These are phyloP conservation scores for Diabrotica virgifera DNA, from an alignment of 1,140 invertebrate species.

Conservation along the genomic window DNA sequence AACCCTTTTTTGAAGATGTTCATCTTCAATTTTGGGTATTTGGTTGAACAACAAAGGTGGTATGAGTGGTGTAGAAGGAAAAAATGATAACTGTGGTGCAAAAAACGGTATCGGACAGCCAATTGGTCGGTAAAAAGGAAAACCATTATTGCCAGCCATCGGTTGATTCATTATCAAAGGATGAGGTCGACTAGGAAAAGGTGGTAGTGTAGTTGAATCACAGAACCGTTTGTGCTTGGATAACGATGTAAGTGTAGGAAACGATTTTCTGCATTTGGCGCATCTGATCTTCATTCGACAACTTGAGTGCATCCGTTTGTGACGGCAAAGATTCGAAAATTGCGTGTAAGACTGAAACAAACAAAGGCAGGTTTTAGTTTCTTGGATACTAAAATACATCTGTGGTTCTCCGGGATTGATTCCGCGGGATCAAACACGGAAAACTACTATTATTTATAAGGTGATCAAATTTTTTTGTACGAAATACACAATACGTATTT, in stretches of 20 bases:
- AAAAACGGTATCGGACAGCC: conserved; percentile 49
- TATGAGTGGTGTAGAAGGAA: conserved; percentile 47
- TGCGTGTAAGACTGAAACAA: conserved; percentile 94
- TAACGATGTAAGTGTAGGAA: conserved; percentile 81
- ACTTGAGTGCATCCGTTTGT: conserved; percentile 97
- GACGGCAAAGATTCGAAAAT: conserved; percentile 98
- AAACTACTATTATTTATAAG: too few species aligned
- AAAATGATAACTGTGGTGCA: conserved; percentile 55
- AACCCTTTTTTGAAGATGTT: conserved; percentile 18
- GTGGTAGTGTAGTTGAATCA: conserved; percentile 59
- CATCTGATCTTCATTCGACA: conserved; percentile 88
- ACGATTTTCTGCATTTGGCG: conserved; percentile 86
- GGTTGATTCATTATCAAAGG: conserved; percentile 48
- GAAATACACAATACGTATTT: too few species aligned
- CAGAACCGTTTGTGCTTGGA: conserved; percentile 84
- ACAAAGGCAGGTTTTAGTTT: conserved; percentile 3
- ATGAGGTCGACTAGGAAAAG: conserved; percentile 53
- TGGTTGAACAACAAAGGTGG: conserved; percentile 56
- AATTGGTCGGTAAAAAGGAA: conserved; percentile 63
- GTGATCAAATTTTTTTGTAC: too few species aligned
- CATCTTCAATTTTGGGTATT: conserved; percentile 42
- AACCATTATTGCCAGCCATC: conserved; percentile 59
- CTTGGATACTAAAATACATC: too few species aligned
- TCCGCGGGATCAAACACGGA: too few species aligned
- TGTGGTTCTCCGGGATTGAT: too few species aligned